These are phyloP conservation scores for Bombus terrestris DNA, from an alignment of 1,140 invertebrate species.

Conservation along the genomic window DNA sequence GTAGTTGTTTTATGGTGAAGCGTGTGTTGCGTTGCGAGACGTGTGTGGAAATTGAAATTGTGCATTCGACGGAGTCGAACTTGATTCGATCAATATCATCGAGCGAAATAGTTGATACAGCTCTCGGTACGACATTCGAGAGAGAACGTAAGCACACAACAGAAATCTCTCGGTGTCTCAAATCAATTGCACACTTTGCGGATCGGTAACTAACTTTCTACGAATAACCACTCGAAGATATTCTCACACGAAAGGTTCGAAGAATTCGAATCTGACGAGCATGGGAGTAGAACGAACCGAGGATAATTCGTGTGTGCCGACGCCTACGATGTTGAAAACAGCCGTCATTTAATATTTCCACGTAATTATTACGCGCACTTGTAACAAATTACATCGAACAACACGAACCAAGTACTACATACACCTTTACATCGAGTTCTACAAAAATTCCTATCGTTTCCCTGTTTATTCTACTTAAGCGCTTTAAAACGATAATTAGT, in stretches of 20 bases:
- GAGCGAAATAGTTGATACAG: too few relatives aligned
- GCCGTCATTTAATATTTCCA: not conserved
- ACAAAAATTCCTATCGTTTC: too few relatives aligned
- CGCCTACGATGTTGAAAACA: conserved; percentile 10
- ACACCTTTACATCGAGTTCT: too few relatives aligned
- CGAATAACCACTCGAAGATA: not conserved
- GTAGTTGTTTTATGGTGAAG: not conserved
- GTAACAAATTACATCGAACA: not conserved
- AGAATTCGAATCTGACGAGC: not conserved
- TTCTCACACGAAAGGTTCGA: not conserved
- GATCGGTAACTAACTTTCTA: not conserved
- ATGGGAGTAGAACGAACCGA: conserved; percentile 20
- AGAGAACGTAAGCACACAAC: not conserved
- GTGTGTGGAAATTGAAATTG: too few relatives aligned
- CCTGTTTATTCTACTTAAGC: too few relatives aligned
- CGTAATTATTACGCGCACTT: not conserved
- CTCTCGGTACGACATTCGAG: not conserved
- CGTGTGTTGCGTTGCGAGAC: too few relatives aligned
- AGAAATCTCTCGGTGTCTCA: not conserved
- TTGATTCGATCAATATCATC: not conserved
- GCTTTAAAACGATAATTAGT: too few relatives aligned
- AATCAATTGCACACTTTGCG: not conserved
- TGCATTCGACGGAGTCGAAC: not conserved
- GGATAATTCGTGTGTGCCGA: not conserved
- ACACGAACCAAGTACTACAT: too few relatives aligned